Percentiles rank a stretch among this genome's conserved stretches.
Conservation (phyloP, 2,113 vertebrate genomes). For the Uropsilus gracilis region DNA sequence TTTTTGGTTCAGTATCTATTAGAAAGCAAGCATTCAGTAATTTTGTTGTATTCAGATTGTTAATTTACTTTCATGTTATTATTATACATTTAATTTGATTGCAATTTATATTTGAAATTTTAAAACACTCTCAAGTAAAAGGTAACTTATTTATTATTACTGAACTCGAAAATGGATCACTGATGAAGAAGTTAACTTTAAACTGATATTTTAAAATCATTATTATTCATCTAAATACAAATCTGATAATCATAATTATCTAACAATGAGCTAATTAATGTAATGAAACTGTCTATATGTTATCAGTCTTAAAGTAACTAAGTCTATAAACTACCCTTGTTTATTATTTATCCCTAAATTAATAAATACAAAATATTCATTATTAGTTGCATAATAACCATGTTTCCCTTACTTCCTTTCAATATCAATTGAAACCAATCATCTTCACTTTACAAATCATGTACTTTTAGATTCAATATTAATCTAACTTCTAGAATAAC, state of each 20-base stretch:
- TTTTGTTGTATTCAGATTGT: constrained; percentile 65
- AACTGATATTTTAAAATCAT: constrained; percentile 8
- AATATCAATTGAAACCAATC: neutral
- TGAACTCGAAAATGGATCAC: neutral
- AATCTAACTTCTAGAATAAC: neutral
- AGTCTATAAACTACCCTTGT: neutral
- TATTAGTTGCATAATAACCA: neutral
- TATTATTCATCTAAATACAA: neutral
- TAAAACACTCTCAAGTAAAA: constrained; percentile 55
- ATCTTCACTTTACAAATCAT: neutral
- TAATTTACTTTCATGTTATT: constrained; percentile 63
- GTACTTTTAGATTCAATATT: neutral
- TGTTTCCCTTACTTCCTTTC: neutral
- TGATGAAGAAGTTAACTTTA: constrained; percentile 43
- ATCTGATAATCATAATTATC: neutral
- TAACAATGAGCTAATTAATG: neutral
- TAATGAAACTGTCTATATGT: neutral
- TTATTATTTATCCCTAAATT: neutral
- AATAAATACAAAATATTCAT: neutral
- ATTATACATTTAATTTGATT: constrained; percentile 57
- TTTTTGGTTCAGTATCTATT: constrained; percentile 1
- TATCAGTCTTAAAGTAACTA: neutral
- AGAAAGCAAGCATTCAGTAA: constrained; percentile 43
- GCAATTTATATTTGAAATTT: constrained; percentile 29
- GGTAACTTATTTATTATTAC: constrained; percentile 49